Conservation (phyloP, 2,888 invertebrate genomes). For the Tanytarsus gracilentus region DNA sequence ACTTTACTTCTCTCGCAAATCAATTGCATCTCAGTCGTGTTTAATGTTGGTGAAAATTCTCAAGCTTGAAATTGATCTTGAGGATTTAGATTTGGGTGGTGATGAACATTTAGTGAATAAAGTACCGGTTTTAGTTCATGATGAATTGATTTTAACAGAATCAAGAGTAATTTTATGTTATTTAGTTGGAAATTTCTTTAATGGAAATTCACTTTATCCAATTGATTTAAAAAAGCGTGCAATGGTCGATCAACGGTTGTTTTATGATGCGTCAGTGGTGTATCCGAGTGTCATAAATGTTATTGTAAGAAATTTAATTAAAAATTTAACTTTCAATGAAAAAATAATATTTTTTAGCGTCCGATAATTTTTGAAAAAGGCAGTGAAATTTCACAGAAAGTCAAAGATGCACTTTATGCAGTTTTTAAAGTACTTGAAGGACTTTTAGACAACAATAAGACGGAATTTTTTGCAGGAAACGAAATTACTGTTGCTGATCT, state of each 20-base stretch:
- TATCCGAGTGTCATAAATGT: slow-evolving; percentile 49
- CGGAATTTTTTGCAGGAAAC: slow-evolving; percentile 42
- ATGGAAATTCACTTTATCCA: slow-evolving; percentile 51
- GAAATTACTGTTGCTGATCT: slow-evolving; percentile 44
- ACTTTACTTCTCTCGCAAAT: too few species aligned
- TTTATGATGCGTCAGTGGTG: slow-evolving; percentile 51
- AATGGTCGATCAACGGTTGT: slow-evolving; percentile 52
- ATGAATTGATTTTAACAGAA: slow-evolving; percentile 53
- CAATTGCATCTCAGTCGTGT: neutral
- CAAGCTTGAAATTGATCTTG: neutral
- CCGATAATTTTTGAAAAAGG: neutral
- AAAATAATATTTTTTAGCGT: neutral
- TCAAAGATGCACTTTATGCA: slow-evolving; percentile 33
- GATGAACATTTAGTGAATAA: neutral
- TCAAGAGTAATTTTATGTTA: slow-evolving; percentile 57
- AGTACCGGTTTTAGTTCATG: slow-evolving; percentile 21
- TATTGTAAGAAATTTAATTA: neutral
- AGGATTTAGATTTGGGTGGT: neutral
- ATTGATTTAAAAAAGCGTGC: slow-evolving; percentile 49
- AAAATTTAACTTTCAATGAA: neutral
- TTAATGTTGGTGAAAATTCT: neutral
- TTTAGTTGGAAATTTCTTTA: slow-evolving; percentile 48
- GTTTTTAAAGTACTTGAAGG: slow-evolving; percentile 44
- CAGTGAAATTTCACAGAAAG: neutral
- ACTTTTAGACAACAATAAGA: slow-evolving; percentile 30